Evolutionary conservation across 2,113 vertebrate genomes (phyloP).

Genomic region (Uria lomvia): DNA sequence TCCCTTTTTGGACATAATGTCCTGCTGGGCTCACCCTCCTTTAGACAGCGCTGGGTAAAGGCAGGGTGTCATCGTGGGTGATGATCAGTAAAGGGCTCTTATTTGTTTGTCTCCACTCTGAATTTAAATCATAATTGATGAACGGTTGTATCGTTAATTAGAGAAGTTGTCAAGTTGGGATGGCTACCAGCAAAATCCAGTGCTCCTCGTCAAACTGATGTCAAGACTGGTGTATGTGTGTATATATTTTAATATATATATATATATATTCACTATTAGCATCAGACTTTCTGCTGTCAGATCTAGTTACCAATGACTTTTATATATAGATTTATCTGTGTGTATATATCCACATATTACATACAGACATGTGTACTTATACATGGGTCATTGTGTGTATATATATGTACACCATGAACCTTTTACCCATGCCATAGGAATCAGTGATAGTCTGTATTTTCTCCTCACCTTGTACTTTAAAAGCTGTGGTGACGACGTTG

Average conservation of each 20-base stretch:
- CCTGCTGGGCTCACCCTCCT: background rate
- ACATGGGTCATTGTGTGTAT: too few relatives aligned
- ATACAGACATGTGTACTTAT: too few relatives aligned
- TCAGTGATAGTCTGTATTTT: background rate
- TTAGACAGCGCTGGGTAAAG: background rate
- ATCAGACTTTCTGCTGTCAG: background rate
- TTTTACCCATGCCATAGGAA: background rate
- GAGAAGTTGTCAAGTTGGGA: background rate
- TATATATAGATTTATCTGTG: too few relatives aligned
- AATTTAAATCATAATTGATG: background rate
- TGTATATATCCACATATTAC: too few relatives aligned
- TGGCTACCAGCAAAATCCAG: background rate
- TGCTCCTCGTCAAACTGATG: background rate
- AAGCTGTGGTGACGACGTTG: background rate
- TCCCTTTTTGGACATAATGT: background rate
- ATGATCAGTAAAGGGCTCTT: background rate
- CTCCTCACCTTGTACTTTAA: background rate
- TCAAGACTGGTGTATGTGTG: background rate
- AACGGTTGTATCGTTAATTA: background rate
- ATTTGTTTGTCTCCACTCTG: background rate
- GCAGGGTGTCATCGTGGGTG: accelerated
- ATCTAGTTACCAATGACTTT: background rate
- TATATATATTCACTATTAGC: background rate
- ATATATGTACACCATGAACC: background rate
- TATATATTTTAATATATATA: background rate